Evolutionary conservation across 1,140 invertebrate genomes (phyloP), one percentile per base, ranked within the genome.

Genomic region (Calosoma granatense): DNA sequence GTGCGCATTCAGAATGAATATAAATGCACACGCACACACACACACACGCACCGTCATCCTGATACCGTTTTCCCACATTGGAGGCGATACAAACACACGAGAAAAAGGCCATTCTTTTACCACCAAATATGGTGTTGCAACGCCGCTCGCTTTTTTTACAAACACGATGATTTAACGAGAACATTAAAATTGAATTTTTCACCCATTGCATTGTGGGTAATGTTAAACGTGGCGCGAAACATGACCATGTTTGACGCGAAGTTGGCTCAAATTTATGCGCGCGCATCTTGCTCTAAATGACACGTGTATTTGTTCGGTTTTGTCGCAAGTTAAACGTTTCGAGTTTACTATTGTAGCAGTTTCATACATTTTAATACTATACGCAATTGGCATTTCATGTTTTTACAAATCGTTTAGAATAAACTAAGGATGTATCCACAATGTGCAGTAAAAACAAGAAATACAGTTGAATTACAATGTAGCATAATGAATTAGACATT

Each of bases 181-280:
- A 17, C 41, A 47, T 47, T 47, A 47, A 47, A 47, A 47, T 47
- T 47, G 41, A 47, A 12, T 12, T 47, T 47, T 47, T 47, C 41
- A 12, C 9, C 41, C 41, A 17, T 12, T 47, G 41, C 41, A 47
- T 4, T 36, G 26, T 36, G 26, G 26, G n/a, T 36, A 9, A n/a
- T 36, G 26, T 36, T n/a, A n/a, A 36, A 17, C 41, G 6, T 4
- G 26, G 26, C 14, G 26, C 26, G 4, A 47, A 47, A 47, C 41
- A 17, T 47, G 41, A 47, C 41, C 41, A 47, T 47, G 41, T 47
- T 47, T 47, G 41, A 47, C 17, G 41, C n/a, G n/a, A n/a, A n/a
- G n/a, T n/a, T n/a, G n/a, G n/a, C n/a, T n/a, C n/a, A n/a, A n/a
- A n/a, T n/a, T n/a, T n/a, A n/a, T n/a, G n/a, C n/a, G n/a, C n/a